Evolutionary conservation across 2,888 invertebrate species (phyloP), one percentile per base, ranked within the genome.

Genomic region (Sylvicola cinctus): DNA sequence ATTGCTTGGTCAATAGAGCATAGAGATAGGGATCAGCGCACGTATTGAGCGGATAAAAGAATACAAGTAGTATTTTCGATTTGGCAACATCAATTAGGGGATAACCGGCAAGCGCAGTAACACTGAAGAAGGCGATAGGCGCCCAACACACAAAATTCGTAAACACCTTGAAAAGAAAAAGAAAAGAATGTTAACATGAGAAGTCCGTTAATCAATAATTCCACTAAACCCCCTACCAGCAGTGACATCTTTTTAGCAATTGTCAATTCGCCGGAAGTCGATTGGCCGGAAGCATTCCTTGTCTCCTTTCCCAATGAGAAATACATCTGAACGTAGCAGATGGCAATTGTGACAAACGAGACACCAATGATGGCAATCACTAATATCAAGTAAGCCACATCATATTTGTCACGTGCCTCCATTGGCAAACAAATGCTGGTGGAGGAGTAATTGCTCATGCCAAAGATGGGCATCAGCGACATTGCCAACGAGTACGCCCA

Each of bases 1-100:
- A 87, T 54, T 85, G 85, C 40, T 83, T 74, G 6, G 88, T 90
- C 49, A 87, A 62, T 43, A 90, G 80, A 13, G 85, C 88, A 55
- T 90, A 91, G 3, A 91, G 60, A 61, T 87, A 88, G 1, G 90
- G 90, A 59, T 91, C 88, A 27, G 88, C 84, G 51, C 85, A 87
- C 1, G 87, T 80, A 56, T 90, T 90, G 39, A 91, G 58, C 0
- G 90, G 90, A 51, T 88, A 84, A 51, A 90, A 85, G 52, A 90
- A 85, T 7, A 90, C 87, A 39, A 87, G 58, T 10, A 87, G 59
- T 32, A 90, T 75, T 55, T 79, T 79, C 0, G 78, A 76, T 45
- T 74, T 70, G 6, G 76, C 74, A 1, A 88, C 75, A 44, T 80
- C 78, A 29, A 90, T 84, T 40, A 88, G 56, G 1, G 88, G 84